Base-by-base conservation (phyloP, 2,888 invertebrate species). In the Sarcophaga rosellei region DNA sequence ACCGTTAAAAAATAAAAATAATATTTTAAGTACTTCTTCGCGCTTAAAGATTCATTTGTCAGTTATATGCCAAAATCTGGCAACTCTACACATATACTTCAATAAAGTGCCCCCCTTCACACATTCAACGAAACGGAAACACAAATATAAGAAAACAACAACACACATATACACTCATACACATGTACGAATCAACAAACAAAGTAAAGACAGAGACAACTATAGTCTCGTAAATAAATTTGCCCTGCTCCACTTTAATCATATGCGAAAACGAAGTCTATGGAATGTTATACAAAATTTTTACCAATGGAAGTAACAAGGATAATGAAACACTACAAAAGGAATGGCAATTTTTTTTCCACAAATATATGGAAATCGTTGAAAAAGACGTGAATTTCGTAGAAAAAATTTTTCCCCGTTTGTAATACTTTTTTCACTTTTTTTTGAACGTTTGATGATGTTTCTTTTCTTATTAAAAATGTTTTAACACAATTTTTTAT, bases 171-270 rank as follows among this genome's bases (percentile, higher is more conserved):
- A 75, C 63, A 65, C 74, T 35, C 44, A 72, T 20, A 74, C 66
- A 63, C 21, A 45, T n/a, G 44, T 20, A 72, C 53, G 65, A 66
- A 63, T 57, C 72, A 63, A 69, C 72, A 80, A 44, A 53, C 66
- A 17, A n/a, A 10, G 10, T 10, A 77, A 1, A 53, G 77, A 86
- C 81, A 77, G 83, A 78, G 86, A 86, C 77, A 83, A 62, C 63
- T 44, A 77, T 77, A 86, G 21, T 1, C 4, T 3, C 0, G 25
- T 21, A 15, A 57, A 59, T 53, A 76, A 15, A 74, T 35, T 77
- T 78, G 69, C 53, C 77, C 80, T 86, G 80, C 83, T 77, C 80
- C 77, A 86, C 74, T 83, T 81, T 74, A 76, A 83, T 80, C 74
- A 74, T 83, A 81, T 77, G 85, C 74, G 61, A 72, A 77, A 74